Conservation (phyloP, 2,797 vertebrate genomes). For the Sphaeramia orbicularis region DNA sequence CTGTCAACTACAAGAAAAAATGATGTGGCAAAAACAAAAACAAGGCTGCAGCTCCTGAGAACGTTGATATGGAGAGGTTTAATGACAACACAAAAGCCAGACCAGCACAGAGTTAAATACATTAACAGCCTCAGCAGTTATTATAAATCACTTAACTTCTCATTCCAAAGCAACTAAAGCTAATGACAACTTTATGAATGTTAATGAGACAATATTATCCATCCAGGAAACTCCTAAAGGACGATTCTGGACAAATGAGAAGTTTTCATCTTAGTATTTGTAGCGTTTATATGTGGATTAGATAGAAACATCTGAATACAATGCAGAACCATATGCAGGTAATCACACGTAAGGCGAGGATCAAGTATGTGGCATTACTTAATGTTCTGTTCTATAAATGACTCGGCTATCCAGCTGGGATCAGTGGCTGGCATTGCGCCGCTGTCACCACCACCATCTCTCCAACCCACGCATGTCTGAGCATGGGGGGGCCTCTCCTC, state of each 20-base stretch:
- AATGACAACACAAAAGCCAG: slow-evolving; percentile 10
- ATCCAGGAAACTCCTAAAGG: slow-evolving; percentile 20
- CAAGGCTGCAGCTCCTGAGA: background rate
- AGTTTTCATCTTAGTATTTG: background rate
- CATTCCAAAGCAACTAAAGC: slow-evolving; percentile 33
- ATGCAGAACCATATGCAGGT: slow-evolving; percentile 55
- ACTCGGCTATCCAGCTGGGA: slow-evolving; percentile 76
- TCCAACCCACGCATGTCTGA: slow-evolving; percentile 65
- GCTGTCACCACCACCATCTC: slow-evolving; percentile 65
- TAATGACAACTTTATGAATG: slow-evolving; percentile 39
- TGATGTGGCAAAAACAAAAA: slow-evolving; percentile 21
- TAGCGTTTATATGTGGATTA: background rate
- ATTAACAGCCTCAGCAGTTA: slow-evolving; percentile 26
- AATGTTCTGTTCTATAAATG: slow-evolving; percentile 84
- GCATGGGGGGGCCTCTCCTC: slow-evolving; percentile 67
- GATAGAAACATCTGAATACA: slow-evolving; percentile 13
- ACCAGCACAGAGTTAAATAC: slow-evolving; percentile 17
- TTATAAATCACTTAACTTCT: slow-evolving; percentile 24
- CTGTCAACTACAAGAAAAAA: slow-evolving; percentile 8
- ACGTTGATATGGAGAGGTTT: slow-evolving; percentile 7
- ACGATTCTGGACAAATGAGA: slow-evolving; percentile 9
- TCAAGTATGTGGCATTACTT: slow-evolving; percentile 71
- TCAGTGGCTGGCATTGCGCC: slow-evolving; percentile 70
- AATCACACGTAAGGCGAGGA: slow-evolving; percentile 54
- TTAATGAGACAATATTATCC: slow-evolving; percentile 43